A percentile compares a stretch with the other conserved stretches of the same genome.
phyloP scores from a whole-genome alignment of 1,140 invertebrate species.

The Pollicipes pollicipes region DNA sequence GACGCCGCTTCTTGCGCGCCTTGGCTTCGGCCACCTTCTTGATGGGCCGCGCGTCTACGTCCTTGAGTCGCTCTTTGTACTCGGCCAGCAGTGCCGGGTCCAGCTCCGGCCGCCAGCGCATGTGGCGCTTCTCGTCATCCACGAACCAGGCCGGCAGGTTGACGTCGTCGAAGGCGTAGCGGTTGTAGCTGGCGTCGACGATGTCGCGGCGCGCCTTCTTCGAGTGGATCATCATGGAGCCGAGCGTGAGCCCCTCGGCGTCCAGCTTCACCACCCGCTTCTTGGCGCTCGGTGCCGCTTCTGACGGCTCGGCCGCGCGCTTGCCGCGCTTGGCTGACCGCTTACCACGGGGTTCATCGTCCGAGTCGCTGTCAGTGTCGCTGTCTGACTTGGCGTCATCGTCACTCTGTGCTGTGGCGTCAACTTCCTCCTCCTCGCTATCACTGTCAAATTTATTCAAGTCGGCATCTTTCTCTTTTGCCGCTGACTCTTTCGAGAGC shows the following conservation, averaged over 20 bases:
- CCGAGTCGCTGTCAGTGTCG: slow-evolving; percentile 16
- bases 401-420: slow-evolving; percentile 33
- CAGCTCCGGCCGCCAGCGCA: slow-evolving; percentile 28
- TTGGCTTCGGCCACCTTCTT: slow-evolving; percentile 98
- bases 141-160: slow-evolving; percentile 91
- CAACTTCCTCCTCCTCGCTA: slow-evolving; percentile 37
- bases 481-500: slow-evolving; percentile 5
- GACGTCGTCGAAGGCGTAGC: slow-evolving; percentile 65
- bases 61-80: slow-evolving; percentile 44
- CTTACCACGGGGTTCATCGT: slow-evolving; percentile 13
- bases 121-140: slow-evolving; percentile 82
- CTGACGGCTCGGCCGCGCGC: slow-evolving; percentile 4
- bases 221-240: slow-evolving; percentile 61
- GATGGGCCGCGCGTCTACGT: slow-evolving; percentile 82
- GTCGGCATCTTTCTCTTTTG: slow-evolving; percentile 21
- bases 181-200: slow-evolving; percentile 74
- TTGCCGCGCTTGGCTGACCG: slow-evolving; percentile 19
- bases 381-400: slow-evolving; percentile 19
- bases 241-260: slow-evolving; percentile 69
- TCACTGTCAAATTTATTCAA: slow-evolving; percentile 15
- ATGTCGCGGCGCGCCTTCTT: slow-evolving; percentile 70
- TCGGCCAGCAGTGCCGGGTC: slow-evolving; percentile 36
- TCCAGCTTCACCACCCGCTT: slow-evolving; percentile 46
- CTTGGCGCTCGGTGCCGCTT: slow-evolving; percentile 9
- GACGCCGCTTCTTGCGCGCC: slow-evolving; percentile 83